Base-by-base conservation (phyloP, 2,797 vertebrate genomes). In the Oryzias dopingdopingensis region DNA sequence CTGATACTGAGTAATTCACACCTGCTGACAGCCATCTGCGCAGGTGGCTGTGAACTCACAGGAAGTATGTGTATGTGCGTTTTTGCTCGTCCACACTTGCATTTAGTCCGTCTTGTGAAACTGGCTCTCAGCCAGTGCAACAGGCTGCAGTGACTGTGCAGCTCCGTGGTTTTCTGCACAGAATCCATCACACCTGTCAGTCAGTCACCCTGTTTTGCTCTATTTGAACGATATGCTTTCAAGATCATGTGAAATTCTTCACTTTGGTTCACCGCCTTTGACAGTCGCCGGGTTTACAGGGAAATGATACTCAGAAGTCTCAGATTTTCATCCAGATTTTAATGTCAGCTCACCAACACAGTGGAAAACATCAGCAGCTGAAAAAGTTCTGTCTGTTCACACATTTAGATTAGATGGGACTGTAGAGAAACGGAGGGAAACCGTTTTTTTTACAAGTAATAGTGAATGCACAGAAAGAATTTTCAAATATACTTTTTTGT, bases 141-240 rank as follows among this genome's bases (percentile, higher is more conserved):
- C 76, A 80, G 73, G 59, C 67, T 75, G 67, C 63, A 80, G 24
- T 6, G 6, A 6, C 24, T 5, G 24, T 6, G 77, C 81, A 81
- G 65, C 59, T 78, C 61, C 91, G 87, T 86, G 88, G 88, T 91
- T 91, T 22, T 91, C 61, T 72, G 37, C 65, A 64, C 80, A 72
- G 65, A 82, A 67, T 46, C 48, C 51, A 49, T 78, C 79, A 76
- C 91, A 91, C 83, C 87, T 91, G 89, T 79, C 47, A 67, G 58
- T 83, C 63, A 22, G 18, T 51, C 32, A 12, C 32, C 8, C 32
- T 13, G 59, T 48, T 41, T 42, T 23, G 53, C 56, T 6, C 4
- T 18, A 53, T 32, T 32, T 12, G 1, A 0, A 12, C 62, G 61
- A 71, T 56, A 46, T 26, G 26, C 26, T 22, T 26, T 6, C 26